A percentile compares a stretch with the other conserved stretches of the same genome.
These are phyloP conservation scores for Drosophila phalerata DNA, from an alignment of 2,888 invertebrate species.

Conservation along the genomic window DNA sequence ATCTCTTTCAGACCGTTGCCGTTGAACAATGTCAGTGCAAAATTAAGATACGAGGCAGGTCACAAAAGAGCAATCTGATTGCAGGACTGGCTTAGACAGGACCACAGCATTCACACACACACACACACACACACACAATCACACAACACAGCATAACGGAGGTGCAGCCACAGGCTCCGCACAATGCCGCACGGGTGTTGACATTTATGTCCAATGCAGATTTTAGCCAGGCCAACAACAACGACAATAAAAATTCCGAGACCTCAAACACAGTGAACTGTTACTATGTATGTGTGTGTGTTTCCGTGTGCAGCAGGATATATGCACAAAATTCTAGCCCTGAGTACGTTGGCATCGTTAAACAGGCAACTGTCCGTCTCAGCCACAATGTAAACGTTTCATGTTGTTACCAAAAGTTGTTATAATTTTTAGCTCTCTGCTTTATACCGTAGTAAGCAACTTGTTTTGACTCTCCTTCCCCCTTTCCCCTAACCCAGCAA, in stretches of 20 bases:
- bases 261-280: conserved; percentile 40
- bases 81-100: conserved; percentile 74
- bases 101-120: conserved; percentile 25
- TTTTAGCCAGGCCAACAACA: conserved; percentile 67
- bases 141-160: conserved; percentile 13
- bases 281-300: conserved; percentile 3
- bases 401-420: conserved; percentile 80
- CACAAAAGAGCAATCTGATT: conserved; percentile 77
- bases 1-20: conserved; percentile 34
- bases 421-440: conserved; percentile 74
- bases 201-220: conserved; percentile 82
- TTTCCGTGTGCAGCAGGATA: conserved; percentile 17
- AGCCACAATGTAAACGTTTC: conserved; percentile 77
- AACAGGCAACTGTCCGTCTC: conserved; percentile 60
- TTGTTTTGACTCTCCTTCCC: conserved; percentile 51
- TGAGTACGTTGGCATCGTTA: conserved; percentile 49
- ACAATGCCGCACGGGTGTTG: conserved; percentile 72
- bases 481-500: not conserved
- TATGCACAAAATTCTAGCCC: conserved; percentile 6
- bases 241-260: conserved; percentile 69
- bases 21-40: conserved; percentile 36
- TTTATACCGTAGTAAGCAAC: conserved; percentile 61
- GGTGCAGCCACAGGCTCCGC: conserved; percentile 36
- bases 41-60: conserved; percentile 72
- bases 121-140: conserved; percentile 18